Evolutionary conservation across 2,113 vertebrate species (phyloP).

Genomic region (Coryphaenoides rupestris): DNA sequence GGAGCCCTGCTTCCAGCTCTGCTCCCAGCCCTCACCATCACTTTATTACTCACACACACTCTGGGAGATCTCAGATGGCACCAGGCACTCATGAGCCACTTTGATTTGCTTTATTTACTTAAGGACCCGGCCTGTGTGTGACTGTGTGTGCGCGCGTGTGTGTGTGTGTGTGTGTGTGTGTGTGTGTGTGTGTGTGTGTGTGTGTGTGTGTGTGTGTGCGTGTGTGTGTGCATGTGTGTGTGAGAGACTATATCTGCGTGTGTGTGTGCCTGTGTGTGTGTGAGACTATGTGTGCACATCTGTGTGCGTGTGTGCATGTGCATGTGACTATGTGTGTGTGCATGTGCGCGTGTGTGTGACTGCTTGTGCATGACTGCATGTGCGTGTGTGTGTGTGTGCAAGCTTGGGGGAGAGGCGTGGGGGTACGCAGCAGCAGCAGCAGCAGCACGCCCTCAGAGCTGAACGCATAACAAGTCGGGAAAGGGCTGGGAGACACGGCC

Average conservation of each 20-base stretch:
- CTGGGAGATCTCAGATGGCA: slow-evolving; percentile 71
- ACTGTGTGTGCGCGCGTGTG: slow-evolving; percentile 11
- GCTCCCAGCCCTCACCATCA: slow-evolving; percentile 67
- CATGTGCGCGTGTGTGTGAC: no score
- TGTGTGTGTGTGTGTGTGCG: slow-evolving; percentile 26
- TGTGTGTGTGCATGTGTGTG: background rate
- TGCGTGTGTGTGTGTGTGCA: no score
- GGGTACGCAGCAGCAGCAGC: no score
- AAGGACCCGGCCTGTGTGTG: slow-evolving; percentile 27
- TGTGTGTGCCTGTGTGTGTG: no score
- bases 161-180: slow-evolving; percentile 1
- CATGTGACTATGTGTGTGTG: no score
- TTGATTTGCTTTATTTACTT: slow-evolving; percentile 72
- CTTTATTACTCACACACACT: slow-evolving; percentile 73
- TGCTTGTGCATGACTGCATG: no score
- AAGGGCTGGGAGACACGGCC: no score
- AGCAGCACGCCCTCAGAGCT: background rate
- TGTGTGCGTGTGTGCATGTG: no score
- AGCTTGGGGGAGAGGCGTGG: no score
- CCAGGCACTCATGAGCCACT: slow-evolving; percentile 57
- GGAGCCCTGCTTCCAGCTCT: slow-evolving; percentile 56
- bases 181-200: slow-evolving; percentile 32
- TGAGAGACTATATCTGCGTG: no score
- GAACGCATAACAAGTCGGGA: background rate
- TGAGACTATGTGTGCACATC: no score